These are phyloP conservation scores for Yasuhikotakia modesta DNA, from an alignment of 2,797 vertebrate genomes.

Conservation along the genomic window DNA sequence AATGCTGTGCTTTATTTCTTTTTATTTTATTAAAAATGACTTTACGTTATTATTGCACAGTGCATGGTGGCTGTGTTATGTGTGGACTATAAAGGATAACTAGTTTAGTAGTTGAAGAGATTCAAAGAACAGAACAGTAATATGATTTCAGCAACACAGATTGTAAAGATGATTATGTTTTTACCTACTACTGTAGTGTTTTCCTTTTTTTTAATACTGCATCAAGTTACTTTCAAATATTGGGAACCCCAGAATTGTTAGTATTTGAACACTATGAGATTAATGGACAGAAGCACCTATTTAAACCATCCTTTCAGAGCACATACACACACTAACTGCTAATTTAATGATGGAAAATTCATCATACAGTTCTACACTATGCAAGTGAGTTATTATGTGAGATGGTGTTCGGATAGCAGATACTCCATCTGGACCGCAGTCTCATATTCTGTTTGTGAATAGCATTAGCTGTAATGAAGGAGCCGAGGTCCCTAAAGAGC, in stretches of 20 bases:
- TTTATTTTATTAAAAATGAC: not conserved
- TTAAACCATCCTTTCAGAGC: not conserved
- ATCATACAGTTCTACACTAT: not conserved
- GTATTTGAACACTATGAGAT: not conserved
- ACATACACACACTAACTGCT: not conserved
- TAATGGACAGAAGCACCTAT: not conserved
- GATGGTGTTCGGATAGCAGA: slow-evolving; percentile 13
- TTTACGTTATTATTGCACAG: not conserved
- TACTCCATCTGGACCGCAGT: slow-evolving; percentile 42
- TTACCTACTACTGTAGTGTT: not conserved
- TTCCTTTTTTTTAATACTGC: not conserved
- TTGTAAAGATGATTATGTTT: not conserved
- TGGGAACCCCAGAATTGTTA: too few species aligned
- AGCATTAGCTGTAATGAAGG: slow-evolving; percentile 44
- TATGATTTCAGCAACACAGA: not conserved
- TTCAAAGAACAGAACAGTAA: not conserved
- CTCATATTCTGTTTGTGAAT: slow-evolving; percentile 46
- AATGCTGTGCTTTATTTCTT: not conserved
- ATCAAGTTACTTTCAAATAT: not conserved
- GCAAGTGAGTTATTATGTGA: slow-evolving; percentile 3
- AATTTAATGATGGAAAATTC: not conserved
- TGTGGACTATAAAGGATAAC: not conserved
- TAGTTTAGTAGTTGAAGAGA: not conserved
- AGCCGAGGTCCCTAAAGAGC: slow-evolving; percentile 26
- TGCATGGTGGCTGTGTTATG: not conserved